A percentile compares a stretch with the other conserved stretches of the same genome.
Conservation (phyloP, 2,113 vertebrate species). For the Anarrhichthys ocellatus region DNA sequence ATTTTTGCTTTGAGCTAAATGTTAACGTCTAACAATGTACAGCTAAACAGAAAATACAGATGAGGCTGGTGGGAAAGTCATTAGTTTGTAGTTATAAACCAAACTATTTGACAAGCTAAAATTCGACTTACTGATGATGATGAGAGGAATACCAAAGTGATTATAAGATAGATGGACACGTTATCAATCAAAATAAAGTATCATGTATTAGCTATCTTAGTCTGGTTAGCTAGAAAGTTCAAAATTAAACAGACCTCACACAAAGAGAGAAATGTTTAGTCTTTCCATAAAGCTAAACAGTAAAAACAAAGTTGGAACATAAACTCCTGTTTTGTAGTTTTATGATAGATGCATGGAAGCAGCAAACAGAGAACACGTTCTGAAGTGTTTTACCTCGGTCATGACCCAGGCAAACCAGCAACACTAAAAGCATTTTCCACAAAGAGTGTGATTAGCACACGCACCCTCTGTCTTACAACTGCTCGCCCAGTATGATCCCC, state of each 20-base stretch:
- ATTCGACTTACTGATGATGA: background rate
- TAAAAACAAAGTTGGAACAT: constrained; percentile 14
- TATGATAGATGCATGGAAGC: constrained; percentile 10
- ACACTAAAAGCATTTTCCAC: constrained; percentile 39
- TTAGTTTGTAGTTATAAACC: background rate
- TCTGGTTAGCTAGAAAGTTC: background rate
- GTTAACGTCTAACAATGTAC: too few species aligned
- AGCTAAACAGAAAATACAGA: background rate
- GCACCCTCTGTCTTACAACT: background rate
- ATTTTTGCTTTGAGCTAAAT: background rate
- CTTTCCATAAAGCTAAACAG: background rate
- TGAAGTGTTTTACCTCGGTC: constrained; percentile 28
- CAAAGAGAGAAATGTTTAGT: background rate
- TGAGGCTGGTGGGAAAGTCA: background rate
- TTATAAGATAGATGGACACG: background rate
- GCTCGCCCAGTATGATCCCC: constrained; percentile 13
- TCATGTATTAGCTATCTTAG: background rate
- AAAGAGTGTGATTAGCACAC: constrained; percentile 29
- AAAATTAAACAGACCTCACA: background rate
- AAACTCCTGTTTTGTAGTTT: constrained; percentile 29
- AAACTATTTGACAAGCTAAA: background rate
- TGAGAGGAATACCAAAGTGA: background rate
- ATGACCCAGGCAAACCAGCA: constrained; percentile 7
- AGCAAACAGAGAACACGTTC: constrained; percentile 7
- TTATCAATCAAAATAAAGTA: background rate